Evolutionary conservation across 1,140 invertebrate genomes (phyloP).

Genomic region (Phthorimaea operculella): DNA sequence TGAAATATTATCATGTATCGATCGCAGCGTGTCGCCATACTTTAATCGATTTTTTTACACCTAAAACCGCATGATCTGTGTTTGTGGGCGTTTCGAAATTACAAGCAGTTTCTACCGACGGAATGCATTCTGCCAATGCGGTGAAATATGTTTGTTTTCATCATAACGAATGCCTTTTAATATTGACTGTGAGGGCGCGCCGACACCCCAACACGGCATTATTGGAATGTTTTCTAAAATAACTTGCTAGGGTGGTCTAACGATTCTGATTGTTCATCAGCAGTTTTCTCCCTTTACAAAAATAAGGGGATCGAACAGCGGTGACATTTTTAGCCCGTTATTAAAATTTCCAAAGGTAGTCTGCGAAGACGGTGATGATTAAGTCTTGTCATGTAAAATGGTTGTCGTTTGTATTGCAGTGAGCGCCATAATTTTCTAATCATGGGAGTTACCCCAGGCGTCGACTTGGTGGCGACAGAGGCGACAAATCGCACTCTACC

Average conservation of each 20-base stretch:
- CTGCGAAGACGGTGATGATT: conserved; percentile 17
- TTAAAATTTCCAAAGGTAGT: conserved; percentile 1
- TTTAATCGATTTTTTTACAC: conserved; percentile 67
- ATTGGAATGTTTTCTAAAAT: conserved; percentile 41
- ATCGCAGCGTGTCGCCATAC: conserved; percentile 62
- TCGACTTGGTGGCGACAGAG: conserved; percentile 11
- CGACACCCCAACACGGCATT: conserved; percentile 22
- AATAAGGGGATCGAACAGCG: not conserved
- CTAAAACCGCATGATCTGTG: conserved; percentile 62
- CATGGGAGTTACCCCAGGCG: conserved; percentile 19
- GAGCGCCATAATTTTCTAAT: conserved; percentile 24
- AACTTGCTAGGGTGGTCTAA: conserved; percentile 44
- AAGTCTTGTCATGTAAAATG: conserved; percentile 40
- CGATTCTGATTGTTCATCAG: conserved; percentile 18
- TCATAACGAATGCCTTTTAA: conserved; percentile 45
- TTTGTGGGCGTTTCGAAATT: conserved; percentile 54
- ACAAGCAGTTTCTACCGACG: conserved; percentile 58
- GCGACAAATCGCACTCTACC: conserved; percentile 23
- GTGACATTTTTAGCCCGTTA: not conserved
- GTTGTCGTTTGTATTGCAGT: conserved; percentile 15
- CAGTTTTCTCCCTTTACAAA: not conserved
- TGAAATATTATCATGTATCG: conserved; percentile 64
- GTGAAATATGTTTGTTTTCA: conserved; percentile 62
- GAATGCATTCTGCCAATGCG: conserved; percentile 41
- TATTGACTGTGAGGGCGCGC: conserved; percentile 30